Base-by-base conservation (phyloP, 2,888 invertebrate genomes). In the Dichetophora obliterata region DNA sequence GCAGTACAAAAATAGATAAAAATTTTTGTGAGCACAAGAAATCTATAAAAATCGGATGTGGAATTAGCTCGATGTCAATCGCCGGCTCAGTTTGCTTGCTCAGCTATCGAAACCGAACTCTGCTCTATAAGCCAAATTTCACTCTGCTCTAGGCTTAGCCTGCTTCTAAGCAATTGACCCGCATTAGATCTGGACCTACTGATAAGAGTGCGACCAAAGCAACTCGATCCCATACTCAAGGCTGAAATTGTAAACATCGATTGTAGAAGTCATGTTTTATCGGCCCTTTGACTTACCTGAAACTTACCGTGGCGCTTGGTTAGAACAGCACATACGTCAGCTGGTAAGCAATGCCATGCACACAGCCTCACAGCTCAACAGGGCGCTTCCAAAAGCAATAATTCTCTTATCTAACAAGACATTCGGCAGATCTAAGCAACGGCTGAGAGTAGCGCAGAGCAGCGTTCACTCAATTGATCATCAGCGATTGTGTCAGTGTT, bases 391-490 rank as follows among this genome's bases (percentile, higher is more conserved):
- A 74, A 80, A 82, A 80, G 81, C 80, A 81, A 83, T 83, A 81
- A 84, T 84, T 82, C 83, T 82, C 82, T 82, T 83, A 82, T 84
- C 82, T 84, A 84, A 85, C 83, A 83, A 85, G 85, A 80, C 82
- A 81, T 80, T 84, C 80, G 80, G 75, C 37, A 48, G 52, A 77
- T 84, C 83, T 80, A 14, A 24, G 48, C 48, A 22, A 11, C 11
- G 11, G 24, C 8, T 24, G 50, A 66, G 48, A 24, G 50, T 50
- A 24, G 48, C 0, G 16, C 24, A 43, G 2, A 1, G 37, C 43
- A 43, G 5, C 31, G 31, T 37, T 6, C 50, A 24, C 50, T 68
- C 68, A 68, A 68, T 68, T 50, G 50, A 68, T 68, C 68, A 68
- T 16, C 50, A 27, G 11, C 2, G 11, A 11, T 43, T 43, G 43